phyloP scores from a whole-genome alignment of 2,888 invertebrate genomes.

The Lobophora halterata region DNA sequence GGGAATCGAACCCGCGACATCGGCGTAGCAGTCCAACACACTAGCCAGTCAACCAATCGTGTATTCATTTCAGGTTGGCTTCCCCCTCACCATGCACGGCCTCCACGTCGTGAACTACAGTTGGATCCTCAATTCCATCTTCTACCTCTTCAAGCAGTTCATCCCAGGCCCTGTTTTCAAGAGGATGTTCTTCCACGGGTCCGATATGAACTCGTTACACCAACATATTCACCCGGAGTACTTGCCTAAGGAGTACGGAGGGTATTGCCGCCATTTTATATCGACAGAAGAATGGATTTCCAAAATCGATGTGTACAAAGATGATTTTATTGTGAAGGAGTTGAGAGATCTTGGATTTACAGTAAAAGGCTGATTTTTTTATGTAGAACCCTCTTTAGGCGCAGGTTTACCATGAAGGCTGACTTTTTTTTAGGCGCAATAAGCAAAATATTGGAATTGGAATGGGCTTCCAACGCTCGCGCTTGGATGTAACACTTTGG shows the following conservation, averaged over 20 bases:
- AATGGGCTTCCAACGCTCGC: too few species aligned
- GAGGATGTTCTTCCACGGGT: constrained; percentile 66
- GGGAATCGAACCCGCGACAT: too few species aligned
- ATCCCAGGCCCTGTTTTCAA: constrained; percentile 84
- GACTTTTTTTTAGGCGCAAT: too few species aligned
- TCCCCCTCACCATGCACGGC: constrained; percentile 86
- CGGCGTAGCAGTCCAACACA: too few species aligned
- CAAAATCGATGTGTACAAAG: constrained; percentile 75
- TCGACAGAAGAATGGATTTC: constrained; percentile 83
- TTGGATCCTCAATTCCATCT: constrained; percentile 88
- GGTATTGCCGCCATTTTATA: constrained; percentile 76
- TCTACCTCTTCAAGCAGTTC: constrained; percentile 88
- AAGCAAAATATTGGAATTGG: too few species aligned
- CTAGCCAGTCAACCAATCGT: not conserved
- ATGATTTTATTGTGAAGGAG: constrained; percentile 81
- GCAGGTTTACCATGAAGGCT: too few species aligned
- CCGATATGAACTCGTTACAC: constrained; percentile 61
- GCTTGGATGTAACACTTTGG: too few species aligned
- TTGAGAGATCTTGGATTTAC: constrained; percentile 81
- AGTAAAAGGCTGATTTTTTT: constrained; percentile 39
- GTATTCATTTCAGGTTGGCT: constrained; percentile 79
- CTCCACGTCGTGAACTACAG: constrained; percentile 89
- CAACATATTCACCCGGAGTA: constrained; percentile 58
- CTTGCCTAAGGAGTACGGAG: constrained; percentile 65
- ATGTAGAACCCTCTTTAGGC: too few species aligned